phyloP scores from a whole-genome alignment of 23 tunicate genomes.

The Styela clava region DNA sequence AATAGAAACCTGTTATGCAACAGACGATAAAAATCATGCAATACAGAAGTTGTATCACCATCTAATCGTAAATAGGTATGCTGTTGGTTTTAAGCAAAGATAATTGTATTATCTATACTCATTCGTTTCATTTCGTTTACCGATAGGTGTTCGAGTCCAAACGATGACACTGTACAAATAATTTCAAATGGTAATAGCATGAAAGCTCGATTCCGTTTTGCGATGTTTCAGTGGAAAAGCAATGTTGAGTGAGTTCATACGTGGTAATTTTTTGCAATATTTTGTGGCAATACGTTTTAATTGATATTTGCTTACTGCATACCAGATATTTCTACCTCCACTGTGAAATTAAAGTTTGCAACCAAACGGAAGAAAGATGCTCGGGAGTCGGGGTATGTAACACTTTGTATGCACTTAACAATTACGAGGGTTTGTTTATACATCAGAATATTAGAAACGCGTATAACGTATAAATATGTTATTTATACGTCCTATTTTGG shows the following conservation, averaged over 20 bases:
- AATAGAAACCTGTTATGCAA: slow-evolving; percentile 66
- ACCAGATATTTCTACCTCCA: slow-evolving; percentile 45
- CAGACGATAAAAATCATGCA: slow-evolving; percentile 22
- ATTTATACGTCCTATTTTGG: no score
- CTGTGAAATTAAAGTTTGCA: slow-evolving; percentile 50
- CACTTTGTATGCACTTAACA: no score
- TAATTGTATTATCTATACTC: not conserved
- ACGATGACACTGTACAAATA: slow-evolving; percentile 58
- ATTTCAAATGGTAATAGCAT: slow-evolving; percentile 35
- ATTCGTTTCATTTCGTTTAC: not conserved
- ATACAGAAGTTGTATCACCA: slow-evolving; percentile 41
- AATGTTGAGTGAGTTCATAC: slow-evolving; percentile 18
- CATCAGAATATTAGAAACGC: no score
- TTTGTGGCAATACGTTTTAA: no score
- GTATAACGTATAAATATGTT: no score
- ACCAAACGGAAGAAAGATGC: slow-evolving; percentile 33
- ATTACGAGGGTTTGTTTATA: not conserved
- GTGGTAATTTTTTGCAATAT: no score
- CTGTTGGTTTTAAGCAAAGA: no score
- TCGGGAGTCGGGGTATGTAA: slow-evolving; percentile 43
- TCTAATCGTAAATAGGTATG: slow-evolving; percentile 61
- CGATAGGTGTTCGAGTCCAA: slow-evolving; percentile 53
- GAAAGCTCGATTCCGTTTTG: slow-evolving; percentile 43
- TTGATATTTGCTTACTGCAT: no score
- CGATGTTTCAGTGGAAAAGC: slow-evolving; percentile 71